Percentiles rank a stretch among this genome's conserved stretches.
phyloP scores from a whole-genome alignment of 2,797 vertebrate species.

The Pterois miles region DNA sequence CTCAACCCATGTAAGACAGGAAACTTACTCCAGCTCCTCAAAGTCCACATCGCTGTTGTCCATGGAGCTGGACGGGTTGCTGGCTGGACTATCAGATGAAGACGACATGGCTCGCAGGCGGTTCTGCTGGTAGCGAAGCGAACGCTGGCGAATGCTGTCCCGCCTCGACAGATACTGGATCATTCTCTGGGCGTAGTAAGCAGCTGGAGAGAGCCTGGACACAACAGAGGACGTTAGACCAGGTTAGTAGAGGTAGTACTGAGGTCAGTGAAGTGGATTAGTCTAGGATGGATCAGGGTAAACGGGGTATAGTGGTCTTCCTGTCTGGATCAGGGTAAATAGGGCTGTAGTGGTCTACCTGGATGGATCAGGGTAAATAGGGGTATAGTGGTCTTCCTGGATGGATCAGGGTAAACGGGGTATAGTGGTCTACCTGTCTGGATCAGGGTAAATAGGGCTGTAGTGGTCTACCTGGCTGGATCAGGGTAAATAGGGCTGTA shows the following conservation, averaged over 20 bases:
- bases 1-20: no score
- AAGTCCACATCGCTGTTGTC: constrained; percentile 96
- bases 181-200: constrained; percentile 99
- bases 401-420: not conserved
- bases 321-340: constrained; percentile 28
- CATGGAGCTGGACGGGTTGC: constrained; percentile 87
- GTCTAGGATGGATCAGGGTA: constrained; percentile 45
- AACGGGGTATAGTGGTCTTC: constrained; percentile 57
- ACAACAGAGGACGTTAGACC: not conserved
- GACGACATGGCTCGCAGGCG: constrained; percentile 90
- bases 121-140: constrained; percentile 96
- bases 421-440: not conserved
- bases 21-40: constrained; percentile 96
- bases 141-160: constrained; percentile 98
- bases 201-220: constrained; percentile 94
- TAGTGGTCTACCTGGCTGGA: not conserved
- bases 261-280: not conserved
- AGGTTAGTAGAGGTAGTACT: not conserved
- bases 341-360: constrained; percentile 78
- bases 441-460: not conserved
- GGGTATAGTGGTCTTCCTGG: not conserved
- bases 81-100: constrained; percentile 89
- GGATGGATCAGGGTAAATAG: constrained; percentile 94
- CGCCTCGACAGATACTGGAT: constrained; percentile 98
- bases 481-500: not conserved